phyloP scores from a whole-genome alignment of 2,797 vertebrate species.

The Mallotus villosus region DNA sequence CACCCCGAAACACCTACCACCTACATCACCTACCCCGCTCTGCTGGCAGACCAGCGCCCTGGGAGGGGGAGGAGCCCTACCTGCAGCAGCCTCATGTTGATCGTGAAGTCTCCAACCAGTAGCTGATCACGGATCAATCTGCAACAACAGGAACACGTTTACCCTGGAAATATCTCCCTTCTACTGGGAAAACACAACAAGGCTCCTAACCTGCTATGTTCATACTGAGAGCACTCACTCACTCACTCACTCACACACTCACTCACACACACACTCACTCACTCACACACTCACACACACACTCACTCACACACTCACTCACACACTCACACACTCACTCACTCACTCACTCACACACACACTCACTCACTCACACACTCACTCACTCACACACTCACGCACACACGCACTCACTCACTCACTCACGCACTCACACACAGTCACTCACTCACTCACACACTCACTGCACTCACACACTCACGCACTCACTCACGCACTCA shows the following conservation, averaged over 20 bases:
- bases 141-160: conserved; percentile 27
- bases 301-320: too few relatives aligned
- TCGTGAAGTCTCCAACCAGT: conserved; percentile 92
- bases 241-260: background rate
- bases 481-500: background rate
- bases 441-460: background rate
- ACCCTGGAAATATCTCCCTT: background rate
- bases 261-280: background rate
- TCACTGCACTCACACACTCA: background rate
- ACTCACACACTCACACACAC: too few relatives aligned
- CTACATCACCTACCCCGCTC: background rate
- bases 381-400: background rate
- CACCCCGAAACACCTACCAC: background rate
- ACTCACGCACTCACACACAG: background rate
- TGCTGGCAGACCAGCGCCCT: background rate
- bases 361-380: background rate
- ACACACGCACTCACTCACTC: background rate
- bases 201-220: too few relatives aligned
- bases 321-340: background rate
- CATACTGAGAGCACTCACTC: too few relatives aligned
- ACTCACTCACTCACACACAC: background rate
- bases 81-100: conserved; percentile 97
- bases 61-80: conserved; percentile 57
- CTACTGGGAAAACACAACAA: too few relatives aligned
- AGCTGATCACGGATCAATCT: conserved; percentile 92